Evolutionary conservation across 2,888 invertebrate genomes (phyloP).

Genomic region (Dichetophora obliterata): DNA sequence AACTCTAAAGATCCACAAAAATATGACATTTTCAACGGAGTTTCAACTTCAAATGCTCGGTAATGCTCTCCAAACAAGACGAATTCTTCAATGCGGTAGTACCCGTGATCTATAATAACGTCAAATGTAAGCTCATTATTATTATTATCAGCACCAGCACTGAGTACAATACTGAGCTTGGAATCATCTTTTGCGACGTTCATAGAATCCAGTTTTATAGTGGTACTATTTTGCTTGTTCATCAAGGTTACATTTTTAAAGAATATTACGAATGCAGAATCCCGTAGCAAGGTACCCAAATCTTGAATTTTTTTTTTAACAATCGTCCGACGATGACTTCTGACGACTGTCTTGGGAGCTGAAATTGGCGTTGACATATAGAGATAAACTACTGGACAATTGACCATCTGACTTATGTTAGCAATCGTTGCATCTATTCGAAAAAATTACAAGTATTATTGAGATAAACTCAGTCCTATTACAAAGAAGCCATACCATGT

Average conservation of each 20-base stretch:
- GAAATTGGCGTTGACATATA: not conserved
- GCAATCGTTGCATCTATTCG: conserved; percentile 7
- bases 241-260: not conserved
- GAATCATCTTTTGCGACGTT: not conserved
- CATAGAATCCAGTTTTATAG: conserved; percentile 3
- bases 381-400: conserved; percentile 2
- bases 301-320: not conserved
- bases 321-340: not conserved
- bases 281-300: not conserved
- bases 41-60: conserved; percentile 17
- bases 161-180: not conserved
- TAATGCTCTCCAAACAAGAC: not conserved
- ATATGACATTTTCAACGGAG: conserved; percentile 35
- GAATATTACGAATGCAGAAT: not conserved
- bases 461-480: not conserved
- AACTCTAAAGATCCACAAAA: conserved; percentile 33
- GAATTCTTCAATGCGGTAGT: conserved; percentile 27
- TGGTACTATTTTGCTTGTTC: too few species aligned
- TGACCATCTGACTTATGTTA: not conserved
- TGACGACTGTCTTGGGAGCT: not conserved
- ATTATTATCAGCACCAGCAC: not conserved
- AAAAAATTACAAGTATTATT: not conserved
- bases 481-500: conserved; percentile 2
- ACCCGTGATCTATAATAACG: not conserved
- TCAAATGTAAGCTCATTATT: not conserved